Evolutionary conservation across 2,113 vertebrate species (phyloP), one percentile per base, ranked within the genome.

Genomic region (Cacatua alba): DNA sequence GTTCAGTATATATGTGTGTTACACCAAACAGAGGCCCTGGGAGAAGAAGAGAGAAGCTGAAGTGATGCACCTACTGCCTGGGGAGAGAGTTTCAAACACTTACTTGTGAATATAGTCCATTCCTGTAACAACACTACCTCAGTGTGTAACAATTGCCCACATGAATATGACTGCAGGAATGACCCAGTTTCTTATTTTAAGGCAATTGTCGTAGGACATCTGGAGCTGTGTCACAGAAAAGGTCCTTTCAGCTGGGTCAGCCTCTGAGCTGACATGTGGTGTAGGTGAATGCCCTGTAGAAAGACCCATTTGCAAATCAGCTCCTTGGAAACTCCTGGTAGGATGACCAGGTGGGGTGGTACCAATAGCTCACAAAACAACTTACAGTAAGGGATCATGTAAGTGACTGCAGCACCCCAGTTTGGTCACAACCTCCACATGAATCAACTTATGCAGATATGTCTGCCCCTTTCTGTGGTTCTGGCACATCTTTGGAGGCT

Each of bases 121-220:
- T 89, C 31, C 44, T 82, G 41, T 88, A 92, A 88, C 0, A 1
- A 52, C 41, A n/a, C 57, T 82, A 37, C 52, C 77, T 84, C 44
- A 71, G 72, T 62, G 83, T 33, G 44, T 83, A 86, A 82, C 48
- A 86, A 78, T 68, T 39, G 13, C 35, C 77, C 20, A n/a, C 70
- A 78, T 41, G 62, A 94, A 92, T 86, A 88, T 29, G 44, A 84
- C 91, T 87, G 76, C 62, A 72, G 77, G 62, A 91, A 79, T 82
- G 86, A 92, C 83, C 91, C 49, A 95, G 37, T 94, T 96, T 90
- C 72, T 86, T 88, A 84, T 84, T 96, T 94, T 84, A 92, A 91
- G 48, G 37, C 70, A 82, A 68, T 79, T 87, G 69, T 75, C 77
- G 71, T 7, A 71, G 74, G 64, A 52, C 52, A 37, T 84, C 51